phyloP scores from a whole-genome alignment of 1,140 invertebrate genomes.

The Sminthurinus signatus region DNA sequence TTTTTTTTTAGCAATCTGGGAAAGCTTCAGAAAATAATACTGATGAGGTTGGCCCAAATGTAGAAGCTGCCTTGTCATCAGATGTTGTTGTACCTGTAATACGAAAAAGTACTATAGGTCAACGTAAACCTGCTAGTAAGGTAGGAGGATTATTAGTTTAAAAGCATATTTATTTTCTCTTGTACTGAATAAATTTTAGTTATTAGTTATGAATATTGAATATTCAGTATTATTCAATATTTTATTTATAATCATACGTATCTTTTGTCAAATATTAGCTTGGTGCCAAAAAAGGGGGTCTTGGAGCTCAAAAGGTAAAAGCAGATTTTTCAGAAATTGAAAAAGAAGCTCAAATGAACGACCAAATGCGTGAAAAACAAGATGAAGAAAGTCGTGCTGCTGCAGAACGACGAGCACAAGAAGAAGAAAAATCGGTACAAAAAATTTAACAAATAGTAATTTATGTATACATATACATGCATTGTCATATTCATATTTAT shows the following conservation, averaged over 20 bases:
- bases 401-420: conserved; percentile 49
- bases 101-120: conserved; percentile 65
- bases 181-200: no score
- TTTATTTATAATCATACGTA: no score
- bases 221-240: no score
- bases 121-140: conserved; percentile 54
- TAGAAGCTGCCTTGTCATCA: conserved; percentile 48
- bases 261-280: no score
- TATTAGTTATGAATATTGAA: no score
- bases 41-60: conserved; percentile 48
- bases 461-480: no score
- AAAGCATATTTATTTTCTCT: no score
- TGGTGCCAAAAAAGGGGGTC: conserved; percentile 75
- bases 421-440: conserved; percentile 52
- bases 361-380: conserved; percentile 61
- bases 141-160: no score
- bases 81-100: conserved; percentile 45
- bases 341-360: conserved; percentile 71
- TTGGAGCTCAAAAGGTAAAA: conserved; percentile 95
- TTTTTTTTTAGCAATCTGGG: neutral
- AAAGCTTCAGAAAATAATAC: neutral
- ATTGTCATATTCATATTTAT: no score
- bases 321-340: conserved; percentile 95
- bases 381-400: conserved; percentile 42
- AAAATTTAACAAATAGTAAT: neutral